These are phyloP conservation scores for Liodrosophila aerea DNA, from an alignment of 2,888 invertebrate species.

Conservation along the genomic window DNA sequence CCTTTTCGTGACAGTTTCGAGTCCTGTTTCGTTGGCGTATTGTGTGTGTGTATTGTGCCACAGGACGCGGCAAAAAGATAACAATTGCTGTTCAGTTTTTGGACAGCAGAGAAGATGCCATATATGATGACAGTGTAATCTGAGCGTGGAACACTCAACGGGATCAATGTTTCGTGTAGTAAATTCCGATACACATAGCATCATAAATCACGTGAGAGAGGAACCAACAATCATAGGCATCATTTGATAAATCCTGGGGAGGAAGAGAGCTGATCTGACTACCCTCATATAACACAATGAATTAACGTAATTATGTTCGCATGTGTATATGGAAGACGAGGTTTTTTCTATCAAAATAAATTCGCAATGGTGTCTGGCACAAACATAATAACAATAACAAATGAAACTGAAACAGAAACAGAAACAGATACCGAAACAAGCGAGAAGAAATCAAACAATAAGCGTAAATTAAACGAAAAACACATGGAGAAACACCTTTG, in stretches of 20 bases:
- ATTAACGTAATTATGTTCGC: conserved; percentile 75
- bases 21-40: conserved; percentile 48
- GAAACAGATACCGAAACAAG: conserved; percentile 58
- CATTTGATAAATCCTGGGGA: conserved; percentile 48
- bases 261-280: conserved; percentile 17
- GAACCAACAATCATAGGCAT: conserved; percentile 38
- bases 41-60: conserved; percentile 1
- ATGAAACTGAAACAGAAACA: conserved; percentile 55
- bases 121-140: conserved; percentile 36
- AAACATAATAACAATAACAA: conserved; percentile 50
- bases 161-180: conserved; percentile 67
- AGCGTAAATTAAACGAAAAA: conserved; percentile 63
- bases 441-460: conserved; percentile 64
- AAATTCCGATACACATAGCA: conserved; percentile 72
- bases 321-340: conserved; percentile 62
- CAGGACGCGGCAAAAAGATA: conserved; percentile 18
- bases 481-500: conserved; percentile 59
- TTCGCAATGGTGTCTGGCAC: conserved; percentile 71
- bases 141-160: conserved; percentile 28
- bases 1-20: conserved; percentile 70
- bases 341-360: conserved; percentile 53
- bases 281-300: conserved; percentile 63
- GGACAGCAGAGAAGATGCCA: conserved; percentile 12
- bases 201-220: conserved; percentile 60
- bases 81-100: conserved; percentile 49